Conservation (phyloP, 2,113 vertebrate genomes). For the Hepsetus odoe region DNA sequence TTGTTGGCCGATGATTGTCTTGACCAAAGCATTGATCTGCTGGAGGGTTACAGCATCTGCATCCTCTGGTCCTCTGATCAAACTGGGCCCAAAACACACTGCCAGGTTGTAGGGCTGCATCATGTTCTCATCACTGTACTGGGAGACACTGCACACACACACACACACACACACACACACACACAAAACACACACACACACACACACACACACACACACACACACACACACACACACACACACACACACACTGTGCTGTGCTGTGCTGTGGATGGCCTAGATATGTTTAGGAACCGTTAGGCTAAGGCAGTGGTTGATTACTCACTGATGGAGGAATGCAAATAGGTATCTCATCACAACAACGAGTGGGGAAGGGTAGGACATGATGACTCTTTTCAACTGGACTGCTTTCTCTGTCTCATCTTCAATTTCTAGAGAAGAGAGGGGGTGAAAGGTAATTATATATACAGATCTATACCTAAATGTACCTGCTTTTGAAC, state of each 20-base stretch:
- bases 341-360: constrained; percentile 90
- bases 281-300: background rate
- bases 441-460: background rate
- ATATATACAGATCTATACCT: no score
- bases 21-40: constrained; percentile 84
- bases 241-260: background rate
- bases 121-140: constrained; percentile 91
- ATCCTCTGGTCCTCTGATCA: constrained; percentile 72
- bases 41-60: constrained; percentile 81
- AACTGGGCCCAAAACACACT: constrained; percentile 85
- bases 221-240: background rate
- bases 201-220: constrained; percentile 7
- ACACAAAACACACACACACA: background rate
- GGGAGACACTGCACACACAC: constrained; percentile 74
- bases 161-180: background rate
- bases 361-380: constrained; percentile 71
- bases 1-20: constrained; percentile 81
- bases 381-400: constrained; percentile 73
- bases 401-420: constrained; percentile 70
- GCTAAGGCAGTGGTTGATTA: constrained; percentile 7
- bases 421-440: constrained; percentile 72
- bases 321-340: constrained; percentile 91
- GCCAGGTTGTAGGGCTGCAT: constrained; percentile 89
- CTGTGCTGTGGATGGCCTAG: background rate
- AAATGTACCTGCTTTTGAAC: no score